Conservation (phyloP, 1,140 invertebrate genomes). For the Conus betulinus region DNA sequence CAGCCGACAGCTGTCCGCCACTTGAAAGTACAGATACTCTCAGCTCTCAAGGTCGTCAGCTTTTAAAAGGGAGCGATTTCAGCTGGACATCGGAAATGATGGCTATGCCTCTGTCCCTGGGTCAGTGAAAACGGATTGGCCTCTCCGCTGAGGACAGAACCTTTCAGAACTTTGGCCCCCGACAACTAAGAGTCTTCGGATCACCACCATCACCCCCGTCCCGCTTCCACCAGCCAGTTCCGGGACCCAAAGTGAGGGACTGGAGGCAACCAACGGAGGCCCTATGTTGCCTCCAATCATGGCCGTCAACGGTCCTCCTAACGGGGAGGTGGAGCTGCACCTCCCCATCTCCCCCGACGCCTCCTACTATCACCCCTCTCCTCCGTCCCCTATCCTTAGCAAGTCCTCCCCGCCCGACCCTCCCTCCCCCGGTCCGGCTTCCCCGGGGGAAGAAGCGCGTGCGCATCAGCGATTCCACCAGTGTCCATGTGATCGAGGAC, state of each 20-base stretch:
- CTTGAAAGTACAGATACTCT: no score
- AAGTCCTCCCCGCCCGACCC: neutral
- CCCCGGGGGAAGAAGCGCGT: conserved; percentile 37
- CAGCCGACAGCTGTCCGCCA: no score
- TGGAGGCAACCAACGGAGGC: no score
- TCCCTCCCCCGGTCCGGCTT: neutral
- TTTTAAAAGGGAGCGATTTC: no score
- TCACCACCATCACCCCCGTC: neutral
- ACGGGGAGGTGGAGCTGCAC: neutral
- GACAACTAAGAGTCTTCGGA: no score
- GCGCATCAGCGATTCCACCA: conserved; percentile 35
- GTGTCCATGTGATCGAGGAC: conserved; percentile 21
- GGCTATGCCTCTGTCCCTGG: no score
- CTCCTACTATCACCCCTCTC: neutral
- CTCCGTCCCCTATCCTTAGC: neutral
- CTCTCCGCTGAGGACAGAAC: no score
- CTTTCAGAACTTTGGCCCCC: no score
- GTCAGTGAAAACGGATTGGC: no score
- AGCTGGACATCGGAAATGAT: no score
- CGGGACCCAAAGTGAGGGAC: no score
- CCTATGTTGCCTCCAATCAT: conserved; percentile 16
- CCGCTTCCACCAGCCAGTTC: neutral
- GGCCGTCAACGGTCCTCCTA: conserved; percentile 29
- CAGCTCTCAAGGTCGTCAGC: no score
- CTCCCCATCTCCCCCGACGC: neutral